phyloP scores from a whole-genome alignment of 1,140 invertebrate species.

The Heliconius hermathena region DNA sequence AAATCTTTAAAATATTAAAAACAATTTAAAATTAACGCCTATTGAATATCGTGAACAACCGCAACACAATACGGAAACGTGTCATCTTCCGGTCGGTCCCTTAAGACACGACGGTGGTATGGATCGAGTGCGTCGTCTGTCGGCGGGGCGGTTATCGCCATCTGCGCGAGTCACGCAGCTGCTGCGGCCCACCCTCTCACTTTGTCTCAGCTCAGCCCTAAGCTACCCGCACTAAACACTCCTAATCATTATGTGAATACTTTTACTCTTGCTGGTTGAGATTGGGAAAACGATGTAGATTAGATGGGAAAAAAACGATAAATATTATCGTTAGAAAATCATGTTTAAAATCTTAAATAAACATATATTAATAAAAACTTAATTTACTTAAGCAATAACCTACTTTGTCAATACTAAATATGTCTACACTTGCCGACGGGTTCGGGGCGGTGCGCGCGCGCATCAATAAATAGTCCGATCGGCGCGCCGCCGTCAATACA shows the following conservation, averaged over 20 bases:
- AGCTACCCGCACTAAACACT: conserved; percentile 27
- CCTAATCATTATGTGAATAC: conserved; percentile 20
- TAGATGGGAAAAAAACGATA: not conserved
- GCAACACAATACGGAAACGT: conserved; percentile 3
- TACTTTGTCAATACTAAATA: not conserved
- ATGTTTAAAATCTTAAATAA: not conserved
- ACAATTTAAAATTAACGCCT: not conserved
- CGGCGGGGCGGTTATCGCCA: conserved; percentile 40
- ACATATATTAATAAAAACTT: not conserved
- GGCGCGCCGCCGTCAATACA: conserved; percentile 64
- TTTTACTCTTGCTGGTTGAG: not conserved
- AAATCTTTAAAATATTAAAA: too few species aligned
- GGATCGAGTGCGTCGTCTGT: conserved; percentile 25
- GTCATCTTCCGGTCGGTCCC: not conserved
- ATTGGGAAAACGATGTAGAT: not conserved
- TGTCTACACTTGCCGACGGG: not conserved
- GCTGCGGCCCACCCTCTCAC: conserved; percentile 39
- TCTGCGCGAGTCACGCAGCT: conserved; percentile 50
- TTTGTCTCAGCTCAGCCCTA: conserved; percentile 29
- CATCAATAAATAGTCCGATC: conserved; percentile 71
- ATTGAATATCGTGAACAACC: not conserved
- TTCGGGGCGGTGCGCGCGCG: conserved; percentile 52
- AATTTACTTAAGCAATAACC: not conserved
- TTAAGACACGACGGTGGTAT: conserved; percentile 14
- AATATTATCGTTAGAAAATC: not conserved